Evolutionary conservation across 1,140 invertebrate genomes (phyloP).

Genomic region (Eufriesea mexicana): DNA sequence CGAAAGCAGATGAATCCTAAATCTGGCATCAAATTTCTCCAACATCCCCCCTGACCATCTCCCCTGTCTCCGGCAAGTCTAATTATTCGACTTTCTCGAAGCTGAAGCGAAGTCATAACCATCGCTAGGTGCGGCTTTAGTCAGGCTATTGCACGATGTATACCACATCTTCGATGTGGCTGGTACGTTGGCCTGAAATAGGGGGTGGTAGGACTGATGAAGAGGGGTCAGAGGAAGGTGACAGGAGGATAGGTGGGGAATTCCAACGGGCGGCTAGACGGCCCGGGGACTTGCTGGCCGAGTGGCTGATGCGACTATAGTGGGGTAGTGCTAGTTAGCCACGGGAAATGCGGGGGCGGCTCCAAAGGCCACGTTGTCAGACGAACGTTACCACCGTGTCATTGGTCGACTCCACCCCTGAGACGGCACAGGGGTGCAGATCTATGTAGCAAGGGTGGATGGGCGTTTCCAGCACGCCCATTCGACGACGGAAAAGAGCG

Average conservation of each 20-base stretch:
- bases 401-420: conserved; percentile 78
- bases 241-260: conserved; percentile 54
- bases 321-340: conserved; percentile 76
- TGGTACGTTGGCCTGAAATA: conserved; percentile 61
- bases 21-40: too few species aligned
- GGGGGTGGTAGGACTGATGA: conserved; percentile 5
- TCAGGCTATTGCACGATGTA: conserved; percentile 40
- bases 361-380: conserved; percentile 77
- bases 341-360: conserved; percentile 73
- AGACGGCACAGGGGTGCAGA: conserved; percentile 32
- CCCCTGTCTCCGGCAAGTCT: too few species aligned
- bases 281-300: conserved; percentile 79
- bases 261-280: conserved; percentile 61
- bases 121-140: conserved; percentile 34
- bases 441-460: conserved; percentile 56
- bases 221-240: conserved; percentile 45
- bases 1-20: too few species aligned
- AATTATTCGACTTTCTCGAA: neutral
- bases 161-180: conserved; percentile 43
- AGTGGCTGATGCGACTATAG: conserved; percentile 76
- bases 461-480: conserved; percentile 64
- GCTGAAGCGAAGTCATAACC: neutral
- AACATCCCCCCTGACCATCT: too few species aligned
- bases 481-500: conserved; percentile 40
- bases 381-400: conserved; percentile 75